These are phyloP conservation scores for Acinonyx jubatus DNA, from an alignment of 2,113 vertebrate species.

Conservation along the genomic window DNA sequence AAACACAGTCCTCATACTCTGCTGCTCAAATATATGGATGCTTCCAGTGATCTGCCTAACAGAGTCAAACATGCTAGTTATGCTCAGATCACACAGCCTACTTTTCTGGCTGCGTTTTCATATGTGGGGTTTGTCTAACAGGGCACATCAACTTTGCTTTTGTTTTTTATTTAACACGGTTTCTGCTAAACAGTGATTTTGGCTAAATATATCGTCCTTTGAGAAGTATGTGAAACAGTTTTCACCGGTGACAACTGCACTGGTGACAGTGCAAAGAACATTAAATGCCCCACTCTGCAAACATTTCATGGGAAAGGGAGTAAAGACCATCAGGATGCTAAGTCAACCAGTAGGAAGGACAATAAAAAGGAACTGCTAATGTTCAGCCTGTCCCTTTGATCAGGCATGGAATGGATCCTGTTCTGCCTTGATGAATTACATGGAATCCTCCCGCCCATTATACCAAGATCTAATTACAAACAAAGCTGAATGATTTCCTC, in stretches of 20 bases:
- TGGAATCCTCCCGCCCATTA: not conserved
- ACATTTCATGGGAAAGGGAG: not conserved
- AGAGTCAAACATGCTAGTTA: not conserved
- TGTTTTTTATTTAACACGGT: conserved; percentile 14
- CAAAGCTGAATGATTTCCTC: conserved; percentile 31
- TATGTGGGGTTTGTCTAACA: not conserved
- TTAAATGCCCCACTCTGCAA: not conserved
- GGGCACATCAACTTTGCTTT: not conserved
- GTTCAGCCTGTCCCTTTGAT: not conserved
- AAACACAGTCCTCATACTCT: conserved; percentile 3
- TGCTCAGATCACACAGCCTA: not conserved
- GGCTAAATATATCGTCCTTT: conserved; percentile 19
- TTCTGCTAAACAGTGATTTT: conserved; percentile 43
- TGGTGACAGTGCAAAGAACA: not conserved
- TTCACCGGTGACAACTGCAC: not conserved
- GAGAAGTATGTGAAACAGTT: not conserved
- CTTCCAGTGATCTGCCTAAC: not conserved
- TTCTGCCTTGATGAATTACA: not conserved
- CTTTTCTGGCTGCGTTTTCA: conserved; percentile 43
- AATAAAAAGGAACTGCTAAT: not conserved
- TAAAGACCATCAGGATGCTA: not conserved
- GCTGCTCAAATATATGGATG: not conserved
- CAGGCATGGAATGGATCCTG: not conserved
- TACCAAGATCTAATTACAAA: conserved; percentile 20
- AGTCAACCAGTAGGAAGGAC: not conserved